Evolutionary conservation across 2,113 vertebrate species (phyloP), one percentile per base, ranked within the genome.

Genomic region (Indicator indicator): DNA sequence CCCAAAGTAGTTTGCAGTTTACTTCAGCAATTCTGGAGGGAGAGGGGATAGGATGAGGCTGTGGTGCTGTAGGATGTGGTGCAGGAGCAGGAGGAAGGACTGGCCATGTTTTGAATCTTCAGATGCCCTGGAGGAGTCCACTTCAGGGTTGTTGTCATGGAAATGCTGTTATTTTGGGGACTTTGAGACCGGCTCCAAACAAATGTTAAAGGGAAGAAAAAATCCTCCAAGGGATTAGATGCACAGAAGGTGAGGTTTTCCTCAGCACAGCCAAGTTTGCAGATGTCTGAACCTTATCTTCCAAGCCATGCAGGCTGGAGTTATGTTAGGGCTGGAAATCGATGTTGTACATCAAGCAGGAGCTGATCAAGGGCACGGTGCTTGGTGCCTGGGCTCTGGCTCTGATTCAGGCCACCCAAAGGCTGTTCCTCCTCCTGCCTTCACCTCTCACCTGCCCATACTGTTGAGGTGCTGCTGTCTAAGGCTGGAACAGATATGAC

Each of bases 321-420:
- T 18, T 26, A 9, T 1, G 32, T 4, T 13, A 3, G 58, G 48
- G 42, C 60, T 94, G 70, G 65, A 44, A 33, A 48, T 15, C 0
- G 4, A 2, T 16, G 71, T 44, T 11, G 2, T 50, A 28, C 10
- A 32, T 78, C 16, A 0, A 7, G 27, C 2, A 1, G 18, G 44
- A 48, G 72, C 48, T 4, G 16, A 26, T 36, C 1, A 0, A 64
- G 44, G 68, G 1, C 0, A 0, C 7, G 30, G 4, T n/a, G 33
- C 54, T 59, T 50, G n/a, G 3, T 36, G 33, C 48, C 59, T 44
- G 54, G 40, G 33, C 44, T 42, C 65, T 55, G 71, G 24, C 11
- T 68, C 55, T 6, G 17, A 12, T 40, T 23, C 1, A 5, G 12
- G 30, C 73, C 12, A 7, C 33, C n/a, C 44, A 18, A 48, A 86